Evolutionary conservation across 2,797 vertebrate genomes (phyloP).

Genomic region (Oreochromis grahami): DNA sequence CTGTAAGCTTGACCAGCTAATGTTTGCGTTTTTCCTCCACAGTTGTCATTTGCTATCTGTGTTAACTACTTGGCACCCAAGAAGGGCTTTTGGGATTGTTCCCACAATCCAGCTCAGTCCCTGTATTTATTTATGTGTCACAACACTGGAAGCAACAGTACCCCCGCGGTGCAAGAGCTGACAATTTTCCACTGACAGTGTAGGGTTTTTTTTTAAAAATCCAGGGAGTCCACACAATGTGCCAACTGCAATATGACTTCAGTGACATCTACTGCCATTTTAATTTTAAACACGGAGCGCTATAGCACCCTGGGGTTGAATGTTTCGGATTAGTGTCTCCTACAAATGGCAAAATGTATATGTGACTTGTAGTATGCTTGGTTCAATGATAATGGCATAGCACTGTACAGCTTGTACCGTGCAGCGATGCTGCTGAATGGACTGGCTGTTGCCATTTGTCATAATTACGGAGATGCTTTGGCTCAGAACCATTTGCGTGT

Average conservation of each 20-base stretch:
- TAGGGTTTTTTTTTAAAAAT: neutral
- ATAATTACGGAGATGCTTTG: conserved; percentile 63
- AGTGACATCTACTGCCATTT: conserved; percentile 20
- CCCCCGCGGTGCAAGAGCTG: neutral
- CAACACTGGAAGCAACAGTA: conserved; percentile 24
- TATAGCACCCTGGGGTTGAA: conserved; percentile 31
- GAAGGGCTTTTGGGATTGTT: neutral
- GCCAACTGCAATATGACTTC: conserved; percentile 9
- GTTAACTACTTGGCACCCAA: conserved; percentile 10
- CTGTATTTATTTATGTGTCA: conserved; percentile 24
- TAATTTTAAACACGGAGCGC: neutral
- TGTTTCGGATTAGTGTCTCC: conserved; percentile 30
- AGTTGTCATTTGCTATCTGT: conserved; percentile 13
- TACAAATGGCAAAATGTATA: conserved; percentile 32
- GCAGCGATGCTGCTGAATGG: conserved; percentile 30
- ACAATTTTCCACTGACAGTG: conserved; percentile 15
- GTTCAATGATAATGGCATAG: conserved; percentile 13
- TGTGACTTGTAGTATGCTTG: neutral
- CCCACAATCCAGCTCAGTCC: conserved; percentile 17
- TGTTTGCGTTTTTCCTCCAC: neutral
- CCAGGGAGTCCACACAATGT: neutral
- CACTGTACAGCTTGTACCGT: conserved; percentile 4
- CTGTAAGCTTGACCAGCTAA: neutral
- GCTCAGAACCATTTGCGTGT: conserved; percentile 7
- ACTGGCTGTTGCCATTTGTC: conserved; percentile 59